Base-by-base conservation (phyloP, 2,113 vertebrate species). In the Lampris megalopsis region DNA sequence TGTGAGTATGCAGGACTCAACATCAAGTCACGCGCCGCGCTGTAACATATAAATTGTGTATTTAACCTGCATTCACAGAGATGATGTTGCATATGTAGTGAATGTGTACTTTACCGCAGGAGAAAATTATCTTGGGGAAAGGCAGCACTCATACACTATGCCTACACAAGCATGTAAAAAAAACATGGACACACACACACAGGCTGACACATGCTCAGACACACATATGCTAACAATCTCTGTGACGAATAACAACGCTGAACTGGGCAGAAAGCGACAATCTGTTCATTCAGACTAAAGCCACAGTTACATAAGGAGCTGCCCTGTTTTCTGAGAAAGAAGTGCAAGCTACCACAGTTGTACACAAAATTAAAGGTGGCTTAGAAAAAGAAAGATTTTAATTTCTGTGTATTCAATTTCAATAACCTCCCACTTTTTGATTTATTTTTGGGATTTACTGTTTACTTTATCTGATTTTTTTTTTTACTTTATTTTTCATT, bases 251-350 rank as follows among this genome's bases (percentile, higher is more conserved):
- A 53, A 48, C 6, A 52, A 56, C 48, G 56, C 1, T 43, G 52
- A 67, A 56, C 54, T 61, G 60, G 40, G 74, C 56, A 50, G 47
- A 73, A 71, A 60, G 68, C 37, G 2, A n/a, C 81, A 81, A 83
- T 83, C 80, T 88, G 80, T 84, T 82, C 67, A 67, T 68, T 70
- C 66, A 83, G 49, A 75, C n/a, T 63, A 11, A 77, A 65, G 9
- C 63, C 64, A 37, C 11, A 56, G 68, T 84, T 88, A 83, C 40
- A 47, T 85, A 85, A 85, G 48, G 11, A 61, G 13, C 38, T 67
- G 61, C 68, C 60, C 45, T 50, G 66, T 70, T 80, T 41, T 11
- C 13, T 68, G 4, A 3, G 50, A 45, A 45, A 45, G 7, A 24
- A 24, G 24, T 24, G 43, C 50, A 13, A 53, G 50, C 7, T 45